Evolutionary conservation across 1,140 invertebrate species (phyloP).

Genomic region (Phocides pigmalion): DNA sequence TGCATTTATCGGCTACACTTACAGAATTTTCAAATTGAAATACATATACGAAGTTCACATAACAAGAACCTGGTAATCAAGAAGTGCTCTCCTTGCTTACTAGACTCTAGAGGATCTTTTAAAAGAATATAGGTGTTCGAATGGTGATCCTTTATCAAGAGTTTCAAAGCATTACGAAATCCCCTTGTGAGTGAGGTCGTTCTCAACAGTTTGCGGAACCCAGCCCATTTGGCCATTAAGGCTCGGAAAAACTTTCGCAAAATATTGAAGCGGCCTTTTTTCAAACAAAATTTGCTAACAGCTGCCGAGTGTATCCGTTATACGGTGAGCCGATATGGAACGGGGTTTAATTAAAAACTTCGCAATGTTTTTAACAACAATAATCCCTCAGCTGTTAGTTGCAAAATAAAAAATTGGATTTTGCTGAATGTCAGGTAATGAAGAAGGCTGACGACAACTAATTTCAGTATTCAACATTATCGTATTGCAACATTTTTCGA

Average conservation of each 20-base stretch:
- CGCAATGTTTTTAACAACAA: constrained; percentile 12
- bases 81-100: no score
- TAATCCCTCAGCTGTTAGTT: constrained; percentile 11
- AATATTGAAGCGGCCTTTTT: constrained; percentile 26
- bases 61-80: no score
- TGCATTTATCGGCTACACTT: no score
- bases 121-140: background rate
- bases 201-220: constrained; percentile 12
- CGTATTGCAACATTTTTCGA: no score
- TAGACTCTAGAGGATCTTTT: background rate
- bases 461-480: no score
- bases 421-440: background rate
- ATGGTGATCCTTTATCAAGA: constrained; percentile 6
- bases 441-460: no score
- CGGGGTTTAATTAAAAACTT: constrained; percentile 26
- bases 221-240: constrained; percentile 8
- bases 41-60: no score
- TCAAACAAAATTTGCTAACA: constrained; percentile 14
- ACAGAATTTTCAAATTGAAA: no score
- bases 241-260: constrained; percentile 19
- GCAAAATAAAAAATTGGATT: background rate
- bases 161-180: constrained; percentile 6
- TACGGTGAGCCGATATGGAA: constrained; percentile 12
- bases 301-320: constrained; percentile 17
- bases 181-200: constrained; percentile 6